These are phyloP conservation scores for Yponomeuta evonymella DNA, from an alignment of 2,888 invertebrate species.

Conservation along the genomic window DNA sequence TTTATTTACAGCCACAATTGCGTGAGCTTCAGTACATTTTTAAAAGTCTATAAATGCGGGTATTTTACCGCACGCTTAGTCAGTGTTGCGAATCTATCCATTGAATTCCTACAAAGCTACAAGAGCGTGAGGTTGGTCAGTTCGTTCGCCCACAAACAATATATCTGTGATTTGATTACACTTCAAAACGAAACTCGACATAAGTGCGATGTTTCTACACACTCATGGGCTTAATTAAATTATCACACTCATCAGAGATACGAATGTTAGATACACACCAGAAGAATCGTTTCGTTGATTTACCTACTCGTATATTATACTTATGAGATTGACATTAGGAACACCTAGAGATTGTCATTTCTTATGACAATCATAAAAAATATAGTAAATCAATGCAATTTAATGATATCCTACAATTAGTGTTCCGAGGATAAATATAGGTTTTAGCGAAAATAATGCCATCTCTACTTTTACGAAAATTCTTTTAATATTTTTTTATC, in stretches of 20 bases:
- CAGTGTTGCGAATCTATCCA: background rate
- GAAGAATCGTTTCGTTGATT: background rate
- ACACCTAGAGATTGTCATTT: too few species aligned
- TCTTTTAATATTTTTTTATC: too few species aligned
- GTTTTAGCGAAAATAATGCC: too few species aligned
- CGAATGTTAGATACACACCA: background rate
- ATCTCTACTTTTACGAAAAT: too few species aligned
- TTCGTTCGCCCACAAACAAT: constrained; percentile 14
- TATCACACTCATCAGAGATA: background rate
- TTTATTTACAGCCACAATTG: too few species aligned
- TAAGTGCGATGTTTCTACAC: background rate
- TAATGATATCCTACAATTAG: too few species aligned
- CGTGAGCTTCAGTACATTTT: background rate
- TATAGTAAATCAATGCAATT: too few species aligned
- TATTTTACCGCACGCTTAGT: too few species aligned
- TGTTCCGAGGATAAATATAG: too few species aligned
- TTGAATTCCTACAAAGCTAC: background rate
- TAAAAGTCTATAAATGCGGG: background rate
- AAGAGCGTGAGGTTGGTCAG: background rate
- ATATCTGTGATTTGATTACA: constrained; percentile 19
- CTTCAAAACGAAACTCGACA: background rate
- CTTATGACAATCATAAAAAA: too few species aligned
- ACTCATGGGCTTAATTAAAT: background rate
- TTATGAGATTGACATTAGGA: too few species aligned
- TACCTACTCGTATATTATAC: background rate